These are phyloP conservation scores for Verasper variegatus DNA, from an alignment of 2,113 vertebrate species.

Conservation along the genomic window DNA sequence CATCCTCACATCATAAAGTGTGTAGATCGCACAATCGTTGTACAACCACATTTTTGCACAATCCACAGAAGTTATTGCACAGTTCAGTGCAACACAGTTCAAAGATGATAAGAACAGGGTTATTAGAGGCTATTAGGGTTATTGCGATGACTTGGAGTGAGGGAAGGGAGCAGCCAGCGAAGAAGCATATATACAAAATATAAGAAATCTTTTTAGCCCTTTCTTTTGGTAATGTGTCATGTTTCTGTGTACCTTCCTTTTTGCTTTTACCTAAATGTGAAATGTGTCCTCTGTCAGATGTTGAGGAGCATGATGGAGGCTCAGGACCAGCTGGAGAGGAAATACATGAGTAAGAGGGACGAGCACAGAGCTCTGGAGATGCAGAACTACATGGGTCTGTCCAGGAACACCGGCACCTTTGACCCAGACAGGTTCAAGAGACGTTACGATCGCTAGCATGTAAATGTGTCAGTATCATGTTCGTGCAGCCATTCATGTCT, in stretches of 20 bases:
- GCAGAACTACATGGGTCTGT: slow-evolving; percentile 81
- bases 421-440: slow-evolving; percentile 88
- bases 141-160: too few species aligned
- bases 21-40: too few species aligned
- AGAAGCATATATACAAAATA: too few species aligned
- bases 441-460: background rate
- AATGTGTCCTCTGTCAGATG: slow-evolving; percentile 70
- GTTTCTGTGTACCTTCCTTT: background rate
- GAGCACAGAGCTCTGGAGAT: slow-evolving; percentile 85
- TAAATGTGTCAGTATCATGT: background rate
- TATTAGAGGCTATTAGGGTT: too few species aligned
- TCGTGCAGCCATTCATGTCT: background rate
- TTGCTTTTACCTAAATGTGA: background rate
- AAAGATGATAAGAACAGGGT: too few species aligned
- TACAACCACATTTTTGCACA: too few species aligned
- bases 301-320: slow-evolving; percentile 85
- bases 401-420: slow-evolving; percentile 80
- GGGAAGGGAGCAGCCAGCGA: too few species aligned
- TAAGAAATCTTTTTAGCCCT: background rate
- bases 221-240: background rate
- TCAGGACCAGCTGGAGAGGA: slow-evolving; percentile 87
- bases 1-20: too few species aligned
- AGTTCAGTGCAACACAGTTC: too few species aligned
- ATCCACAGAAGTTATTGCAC: too few species aligned
- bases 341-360: slow-evolving; percentile 87